These are phyloP conservation scores for Aphidius gifuensis DNA, from an alignment of 1,140 invertebrate genomes.

Conservation along the genomic window DNA sequence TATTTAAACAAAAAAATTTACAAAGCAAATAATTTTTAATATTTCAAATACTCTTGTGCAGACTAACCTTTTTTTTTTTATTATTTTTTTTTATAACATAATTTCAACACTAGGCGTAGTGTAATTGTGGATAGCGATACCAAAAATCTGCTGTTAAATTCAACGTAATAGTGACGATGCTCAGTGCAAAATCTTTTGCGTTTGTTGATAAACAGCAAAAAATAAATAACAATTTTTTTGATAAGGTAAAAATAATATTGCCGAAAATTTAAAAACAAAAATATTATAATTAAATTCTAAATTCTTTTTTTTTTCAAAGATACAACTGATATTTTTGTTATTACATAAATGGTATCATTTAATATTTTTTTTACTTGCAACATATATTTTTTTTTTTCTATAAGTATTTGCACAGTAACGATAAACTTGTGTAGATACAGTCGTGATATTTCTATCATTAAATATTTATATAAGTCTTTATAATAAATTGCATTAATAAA, in stretches of 20 bases:
- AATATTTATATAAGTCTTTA: slow-evolving; percentile 20
- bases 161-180: slow-evolving; percentile 11
- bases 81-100: not conserved
- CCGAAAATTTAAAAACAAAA: slow-evolving; percentile 41
- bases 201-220: not conserved
- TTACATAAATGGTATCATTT: slow-evolving; percentile 32
- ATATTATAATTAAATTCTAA: slow-evolving; percentile 39
- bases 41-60: not conserved
- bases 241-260: not conserved
- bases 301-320: slow-evolving; percentile 21
- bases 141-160: slow-evolving; percentile 1
- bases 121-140: not conserved
- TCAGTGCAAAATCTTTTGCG: slow-evolving; percentile 12
- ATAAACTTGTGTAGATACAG: slow-evolving; percentile 22
- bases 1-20: too few relatives aligned
- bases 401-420: not conserved
- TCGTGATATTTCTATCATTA: slow-evolving; percentile 30
- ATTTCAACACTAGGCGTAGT: not conserved
- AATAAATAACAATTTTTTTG: not conserved
- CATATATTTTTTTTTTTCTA: not conserved
- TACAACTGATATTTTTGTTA: slow-evolving; percentile 24
- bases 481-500: too few relatives aligned
- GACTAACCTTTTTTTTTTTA: slow-evolving; percentile 2
- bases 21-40: not conserved
- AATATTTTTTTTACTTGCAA: not conserved